Evolutionary conservation across 2,113 vertebrate species (phyloP).

Genomic region (Sturnira hondurensis): DNA sequence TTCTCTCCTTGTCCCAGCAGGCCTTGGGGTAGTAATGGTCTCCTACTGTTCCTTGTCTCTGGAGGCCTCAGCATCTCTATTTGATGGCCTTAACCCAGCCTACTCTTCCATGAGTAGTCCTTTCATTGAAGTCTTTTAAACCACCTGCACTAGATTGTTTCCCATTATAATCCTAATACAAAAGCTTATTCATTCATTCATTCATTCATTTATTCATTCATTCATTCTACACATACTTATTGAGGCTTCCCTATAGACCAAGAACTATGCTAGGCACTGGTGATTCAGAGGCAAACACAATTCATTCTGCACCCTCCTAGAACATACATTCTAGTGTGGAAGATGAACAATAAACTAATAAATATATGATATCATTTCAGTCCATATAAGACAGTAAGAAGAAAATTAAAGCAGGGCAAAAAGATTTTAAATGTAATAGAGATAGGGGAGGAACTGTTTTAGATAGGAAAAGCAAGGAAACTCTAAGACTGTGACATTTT

Average conservation of each 20-base stretch:
- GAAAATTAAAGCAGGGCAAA: background rate
- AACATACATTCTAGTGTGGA: background rate
- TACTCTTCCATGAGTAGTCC: background rate
- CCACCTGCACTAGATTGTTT: background rate
- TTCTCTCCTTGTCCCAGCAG: background rate
- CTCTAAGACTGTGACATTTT: background rate
- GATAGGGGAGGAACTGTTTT: background rate
- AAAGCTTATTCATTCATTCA: background rate
- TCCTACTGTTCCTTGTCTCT: background rate
- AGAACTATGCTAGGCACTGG: background rate
- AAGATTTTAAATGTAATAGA: background rate
- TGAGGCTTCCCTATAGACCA: background rate
- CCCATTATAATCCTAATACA: background rate
- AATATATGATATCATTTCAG: background rate
- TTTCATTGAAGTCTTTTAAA: constrained; percentile 2
- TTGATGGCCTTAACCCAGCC: background rate
- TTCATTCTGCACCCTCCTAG: background rate
- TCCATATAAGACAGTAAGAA: background rate
- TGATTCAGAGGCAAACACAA: background rate
- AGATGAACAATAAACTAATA: background rate
- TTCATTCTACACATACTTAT: background rate
- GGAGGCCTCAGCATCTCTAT: background rate
- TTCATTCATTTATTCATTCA: too few relatives aligned
- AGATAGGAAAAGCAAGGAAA: background rate
- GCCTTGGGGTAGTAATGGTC: background rate